Percentiles rank a stretch among this genome's conserved stretches.
Evolutionary conservation across 2,797 vertebrate genomes (phyloP).

Genomic region (Propithecus perrieri): DNA sequence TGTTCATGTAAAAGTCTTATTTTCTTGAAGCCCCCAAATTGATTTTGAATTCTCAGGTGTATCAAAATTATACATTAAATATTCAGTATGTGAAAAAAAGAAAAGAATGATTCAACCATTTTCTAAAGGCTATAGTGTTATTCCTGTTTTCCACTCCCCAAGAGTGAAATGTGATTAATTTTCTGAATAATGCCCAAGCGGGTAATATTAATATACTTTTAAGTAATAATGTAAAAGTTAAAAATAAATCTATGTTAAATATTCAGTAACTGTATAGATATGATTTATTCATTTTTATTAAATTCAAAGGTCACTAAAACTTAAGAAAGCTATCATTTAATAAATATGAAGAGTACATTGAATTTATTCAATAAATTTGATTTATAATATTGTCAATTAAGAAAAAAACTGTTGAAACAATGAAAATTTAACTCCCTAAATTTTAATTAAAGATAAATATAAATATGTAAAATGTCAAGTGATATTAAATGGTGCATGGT

Average conservation of each 20-base stretch:
- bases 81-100: slow-evolving; percentile 12
- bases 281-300: not conserved
- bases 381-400: not conserved
- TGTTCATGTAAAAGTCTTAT: not conserved
- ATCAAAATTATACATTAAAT: not conserved
- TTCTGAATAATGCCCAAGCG: not conserved
- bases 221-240: not conserved
- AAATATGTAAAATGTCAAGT: slow-evolving; percentile 59
- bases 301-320: not conserved
- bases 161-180: not conserved
- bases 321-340: not conserved
- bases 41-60: not conserved
- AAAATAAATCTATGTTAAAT: slow-evolving; percentile 32
- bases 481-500: not conserved
- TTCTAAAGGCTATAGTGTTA: not conserved
- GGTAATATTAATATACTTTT: not conserved
- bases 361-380: not conserved
- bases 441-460: slow-evolving; percentile 67
- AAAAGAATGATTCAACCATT: not conserved
- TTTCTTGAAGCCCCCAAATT: not conserved
- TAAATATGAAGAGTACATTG: not conserved
- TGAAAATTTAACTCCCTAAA: not conserved
- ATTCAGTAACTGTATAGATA: not conserved
- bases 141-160: not conserved
- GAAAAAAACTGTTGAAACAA: slow-evolving; percentile 19